Evolutionary conservation across 2,797 vertebrate genomes (phyloP), one percentile per base, ranked within the genome.

Genomic region (Psittacula derbiana): DNA sequence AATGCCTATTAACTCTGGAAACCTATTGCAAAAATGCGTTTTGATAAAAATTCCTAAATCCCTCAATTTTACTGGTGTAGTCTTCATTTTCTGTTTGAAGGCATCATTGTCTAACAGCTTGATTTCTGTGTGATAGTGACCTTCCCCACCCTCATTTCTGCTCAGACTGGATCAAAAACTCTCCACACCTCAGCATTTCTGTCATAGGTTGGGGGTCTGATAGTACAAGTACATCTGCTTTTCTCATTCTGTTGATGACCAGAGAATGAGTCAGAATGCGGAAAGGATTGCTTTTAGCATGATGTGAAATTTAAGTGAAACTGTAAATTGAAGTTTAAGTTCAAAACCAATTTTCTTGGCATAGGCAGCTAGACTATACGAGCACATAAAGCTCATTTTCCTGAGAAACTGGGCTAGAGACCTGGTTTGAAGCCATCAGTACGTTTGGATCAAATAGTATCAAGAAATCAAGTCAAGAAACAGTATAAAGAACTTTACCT

Each of bases 41-140:
- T 78, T 41, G 44, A 78, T 67, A 4, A 24, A 41, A 91, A 67
- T 17, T 57, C 20, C 31, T 60, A n/a, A 91, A 67, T 17, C 52
- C 23, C 25, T 64, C 44, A 18, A 2, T 50, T 88, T 12, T 66
- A 30, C n/a, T 4, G 4, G 4, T 50, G 31, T 1, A 0, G 16
- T 73, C 41, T 71, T 92, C 4, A 11, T 55, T 88, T 90, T 86
- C 44, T 41, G 12, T 75, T 90, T 62, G 38, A 73, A 92, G 73
- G 9, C 16, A 50, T 30, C 21, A 1, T 30, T 61, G 15, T 27
- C 27, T 74, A 23, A 71, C 55, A 64, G 23, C 20, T 86, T 33
- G 19, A 52, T 69, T 66, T 88, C 14, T 41, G 30, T 50, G 24
- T 44, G 31, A 36, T 11, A 16, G 21, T 43, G 43, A 53, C 47